Base-by-base conservation (phyloP, 2,113 vertebrate genomes). In the Haplotaxodon microlepis region DNA sequence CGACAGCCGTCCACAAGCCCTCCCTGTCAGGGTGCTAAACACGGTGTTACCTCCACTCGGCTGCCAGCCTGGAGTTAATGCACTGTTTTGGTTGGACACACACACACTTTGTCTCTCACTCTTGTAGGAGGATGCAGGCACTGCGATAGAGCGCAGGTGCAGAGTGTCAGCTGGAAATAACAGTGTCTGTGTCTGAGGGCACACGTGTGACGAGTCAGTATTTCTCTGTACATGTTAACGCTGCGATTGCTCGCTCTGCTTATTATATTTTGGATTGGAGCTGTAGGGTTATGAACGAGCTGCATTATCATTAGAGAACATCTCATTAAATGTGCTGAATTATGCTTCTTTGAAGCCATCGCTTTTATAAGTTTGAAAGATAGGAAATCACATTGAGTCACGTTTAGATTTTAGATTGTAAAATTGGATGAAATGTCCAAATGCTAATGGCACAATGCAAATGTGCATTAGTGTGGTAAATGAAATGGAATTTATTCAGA, bases 81-180 rank as follows among this genome's bases (percentile, higher is more conserved):
- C 61, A 42, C 50, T 66, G 69, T 82, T 88, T 83, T 24, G 13
- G 31, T 80, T 84, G 56, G 59, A 90, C 34, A 56, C 36, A 73
- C 19, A 85, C 82, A 17, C 8, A 12, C n/a, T 50, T 45, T 4
- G 59, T 91, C 80, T 89, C 57, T 29, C 83, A 8, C 78, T 31
- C 9, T 12, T 59, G 84, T 54, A 5, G 71, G 40, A 40, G 19
- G 71, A 61, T 71, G 12, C 14, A 42, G 29, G 45, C 24, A 86
- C 42, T 69, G 61, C 7, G n/a, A 50, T 40, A 31, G 80, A 86
- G 81, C 87, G 47, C 84, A 90, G 85, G 86, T 93, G 92, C 29
- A 82, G 87, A 45, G 59, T 69, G 61, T 82, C 36, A 14, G 50
- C 45, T 89, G 83, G 81, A 90, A 91, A 80, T 89, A 83, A 90